These are phyloP conservation scores for Hoplias malabaricus DNA, from an alignment of 2,113 vertebrate genomes.

Conservation along the genomic window DNA sequence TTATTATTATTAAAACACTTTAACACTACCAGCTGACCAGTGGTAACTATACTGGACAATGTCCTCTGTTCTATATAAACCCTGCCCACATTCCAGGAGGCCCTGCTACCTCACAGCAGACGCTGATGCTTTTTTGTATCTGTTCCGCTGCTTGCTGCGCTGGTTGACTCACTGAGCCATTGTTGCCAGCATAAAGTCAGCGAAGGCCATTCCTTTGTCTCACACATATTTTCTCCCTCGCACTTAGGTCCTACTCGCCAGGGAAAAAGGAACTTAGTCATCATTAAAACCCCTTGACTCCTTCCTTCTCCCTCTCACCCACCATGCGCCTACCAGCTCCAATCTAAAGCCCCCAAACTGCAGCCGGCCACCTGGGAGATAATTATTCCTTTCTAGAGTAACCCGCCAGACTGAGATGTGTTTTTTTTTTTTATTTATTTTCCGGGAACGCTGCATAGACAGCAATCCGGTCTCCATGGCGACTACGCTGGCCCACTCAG, in stretches of 20 bases:
- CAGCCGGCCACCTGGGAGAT: not conserved
- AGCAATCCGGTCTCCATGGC: constrained; percentile 57
- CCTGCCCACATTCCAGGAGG: too few species aligned
- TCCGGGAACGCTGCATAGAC: constrained; percentile 29
- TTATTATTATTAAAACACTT: too few species aligned
- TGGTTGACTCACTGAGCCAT: not conserved
- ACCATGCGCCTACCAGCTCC: not conserved
- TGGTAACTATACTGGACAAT: too few species aligned
- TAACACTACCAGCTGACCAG: too few species aligned
- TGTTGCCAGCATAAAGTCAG: not conserved
- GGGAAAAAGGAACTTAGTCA: not conserved
- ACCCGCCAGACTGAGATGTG: not conserved
- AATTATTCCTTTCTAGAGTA: constrained; percentile 18
- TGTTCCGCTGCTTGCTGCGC: not conserved
- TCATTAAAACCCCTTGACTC: not conserved
- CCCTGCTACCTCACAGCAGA: not conserved
- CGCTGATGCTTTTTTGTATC: not conserved
- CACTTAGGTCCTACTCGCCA: not conserved
- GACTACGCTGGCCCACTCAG: constrained; percentile 42
- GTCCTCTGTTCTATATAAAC: too few species aligned
- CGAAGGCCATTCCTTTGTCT: not conserved
- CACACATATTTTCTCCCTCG: not conserved
- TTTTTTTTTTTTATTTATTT: constrained; percentile 19
- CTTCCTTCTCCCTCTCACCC: not conserved
- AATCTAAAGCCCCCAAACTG: not conserved